Conservation (phyloP, 92 coral and sea anemone genomes). For the Plumapathes pennacea region DNA sequence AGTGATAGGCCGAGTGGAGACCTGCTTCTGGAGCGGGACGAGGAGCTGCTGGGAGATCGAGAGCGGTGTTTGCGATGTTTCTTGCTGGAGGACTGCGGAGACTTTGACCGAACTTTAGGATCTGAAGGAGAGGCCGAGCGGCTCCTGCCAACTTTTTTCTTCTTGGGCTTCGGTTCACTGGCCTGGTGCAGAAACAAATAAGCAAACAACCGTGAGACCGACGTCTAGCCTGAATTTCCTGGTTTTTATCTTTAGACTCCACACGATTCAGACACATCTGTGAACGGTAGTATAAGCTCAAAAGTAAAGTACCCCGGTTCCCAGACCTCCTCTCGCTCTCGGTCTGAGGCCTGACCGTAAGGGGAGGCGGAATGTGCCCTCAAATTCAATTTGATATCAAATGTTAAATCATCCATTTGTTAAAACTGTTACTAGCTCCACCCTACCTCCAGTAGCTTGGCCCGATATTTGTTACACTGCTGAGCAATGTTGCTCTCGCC, state of each 20-base stretch:
- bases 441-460: constrained; percentile 85
- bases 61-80: constrained; percentile 54
- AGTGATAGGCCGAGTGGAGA: constrained; percentile 49
- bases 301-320: neutral
- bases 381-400: neutral
- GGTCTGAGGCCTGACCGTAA: neutral
- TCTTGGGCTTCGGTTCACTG: constrained; percentile 70
- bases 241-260: too few relatives aligned
- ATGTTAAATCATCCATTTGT: neutral
- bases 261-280: too few relatives aligned
- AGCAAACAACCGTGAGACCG: too few relatives aligned
- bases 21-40: constrained; percentile 47
- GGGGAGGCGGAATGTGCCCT: too few relatives aligned
- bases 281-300: neutral
- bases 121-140: constrained; percentile 39
- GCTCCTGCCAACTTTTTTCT: constrained; percentile 43
- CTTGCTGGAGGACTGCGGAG: constrained; percentile 24
- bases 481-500: constrained; percentile 75
- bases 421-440: neutral
- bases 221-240: too few relatives aligned
- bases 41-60: constrained; percentile 44
- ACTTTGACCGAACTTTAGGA: constrained; percentile 61
- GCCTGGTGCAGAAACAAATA: constrained; percentile 63
- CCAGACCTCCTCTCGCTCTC: neutral
- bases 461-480: constrained; percentile 84